Evolutionary conservation across 2,888 invertebrate species (phyloP), one percentile per base, ranked within the genome.

Genomic region (Pasiphila rectangulata): DNA sequence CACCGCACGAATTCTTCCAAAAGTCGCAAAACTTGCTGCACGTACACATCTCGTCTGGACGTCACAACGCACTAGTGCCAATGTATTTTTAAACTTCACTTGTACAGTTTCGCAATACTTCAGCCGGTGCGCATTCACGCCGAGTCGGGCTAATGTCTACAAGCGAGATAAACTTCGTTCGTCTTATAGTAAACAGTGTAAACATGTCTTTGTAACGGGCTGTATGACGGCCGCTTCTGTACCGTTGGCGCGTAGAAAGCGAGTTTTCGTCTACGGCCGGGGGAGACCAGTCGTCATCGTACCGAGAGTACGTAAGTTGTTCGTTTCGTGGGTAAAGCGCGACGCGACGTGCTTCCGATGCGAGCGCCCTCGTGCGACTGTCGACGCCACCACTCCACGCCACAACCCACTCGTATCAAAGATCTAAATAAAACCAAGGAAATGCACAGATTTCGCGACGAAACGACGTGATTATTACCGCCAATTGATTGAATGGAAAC

Each of bases 51-150:
- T 83, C 67, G 79, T 60, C 61, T 59, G 59, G 66, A 68, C 79
- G 80, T 82, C 82, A 83, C 84, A 75, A 67, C 70, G 69, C 79
- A 82, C 83, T 75, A 77, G 69, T 79, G 84, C 81, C 80, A 85
- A 85, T 83, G 81, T 88, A 87, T 87, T 87, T 86, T 83, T 87
- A 87, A 86, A 88, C 84, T 85, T 85, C 86, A 87, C 87, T 84
- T 79, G 79, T 81, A 84, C 61, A 79, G 85, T 86, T 87, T 87
- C 83, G 83, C 79, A 86, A 84, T 77, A 69, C 77, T 80, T 79
- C 79, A 81, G 74, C 72, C 75, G 72, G 73, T 68, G 67, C 75
- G 76, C 72, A 73, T 76, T 76, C 75, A 72, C 69, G 73, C 75
- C 34, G 48, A 64, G 67, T 76, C 72, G 67, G 72, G 67, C 72